These are phyloP conservation scores for Pseudopodoces humilis DNA, from an alignment of 2,113 vertebrate genomes.

Conservation along the genomic window DNA sequence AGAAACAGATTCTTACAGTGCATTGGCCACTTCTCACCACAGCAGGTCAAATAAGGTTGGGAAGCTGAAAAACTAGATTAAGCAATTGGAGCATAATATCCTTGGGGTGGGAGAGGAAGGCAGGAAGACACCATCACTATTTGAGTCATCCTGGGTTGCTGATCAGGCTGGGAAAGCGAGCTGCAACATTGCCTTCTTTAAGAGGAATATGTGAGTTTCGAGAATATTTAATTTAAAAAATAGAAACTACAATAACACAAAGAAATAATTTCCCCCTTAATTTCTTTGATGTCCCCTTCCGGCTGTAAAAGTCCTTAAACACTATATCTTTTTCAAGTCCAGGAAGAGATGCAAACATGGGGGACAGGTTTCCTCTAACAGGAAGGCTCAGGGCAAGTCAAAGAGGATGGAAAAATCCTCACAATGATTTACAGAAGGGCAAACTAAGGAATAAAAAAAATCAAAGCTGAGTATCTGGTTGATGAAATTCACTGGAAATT, in stretches of 20 bases:
- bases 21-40: background rate
- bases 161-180: background rate
- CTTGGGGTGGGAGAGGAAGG: background rate
- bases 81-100: slow-evolving; percentile 32
- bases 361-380: background rate
- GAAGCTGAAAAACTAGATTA: slow-evolving; percentile 42
- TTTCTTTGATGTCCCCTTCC: background rate
- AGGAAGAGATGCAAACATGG: background rate
- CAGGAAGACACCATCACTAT: background rate
- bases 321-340: background rate
- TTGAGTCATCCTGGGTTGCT: background rate
- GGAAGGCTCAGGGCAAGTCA: background rate
- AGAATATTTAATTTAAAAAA: background rate
- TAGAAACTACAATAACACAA: background rate
- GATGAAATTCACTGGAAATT: slow-evolving; percentile 19
- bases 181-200: background rate
- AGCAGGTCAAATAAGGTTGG: slow-evolving; percentile 36
- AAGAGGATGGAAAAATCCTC: background rate
- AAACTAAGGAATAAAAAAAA: background rate
- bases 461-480: background rate
- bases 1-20: background rate
- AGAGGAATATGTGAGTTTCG: background rate
- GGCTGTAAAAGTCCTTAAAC: background rate
- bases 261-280: background rate
- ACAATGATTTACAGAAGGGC: background rate